Base-by-base conservation (phyloP, 2,888 invertebrate species). In the Lypha dubia region DNA sequence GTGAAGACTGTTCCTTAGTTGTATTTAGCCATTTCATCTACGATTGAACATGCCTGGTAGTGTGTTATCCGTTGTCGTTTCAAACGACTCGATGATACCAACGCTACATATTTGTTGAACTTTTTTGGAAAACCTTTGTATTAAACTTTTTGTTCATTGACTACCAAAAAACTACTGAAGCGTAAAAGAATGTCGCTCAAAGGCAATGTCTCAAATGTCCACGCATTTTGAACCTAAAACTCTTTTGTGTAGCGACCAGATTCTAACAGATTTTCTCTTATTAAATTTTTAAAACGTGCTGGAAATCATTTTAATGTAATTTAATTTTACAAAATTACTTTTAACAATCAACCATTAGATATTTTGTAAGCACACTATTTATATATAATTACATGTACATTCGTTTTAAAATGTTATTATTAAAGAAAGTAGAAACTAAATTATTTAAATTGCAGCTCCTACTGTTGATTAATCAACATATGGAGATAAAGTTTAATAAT, bases 381-480 rank as follows among this genome's bases (percentile, higher is more conserved):
- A 38, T 22, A 65, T 49, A n/a, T 17, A 65, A 65, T 65, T 32
- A 49, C 20, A 20, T 15, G 7, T 8, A 32, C 20, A n/a, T n/a
- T n/a, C n/a, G 13, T 15, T 65, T 13, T 11, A 28, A 46, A 46
- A 24, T 5, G 35, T 11, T 5, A 15, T 62, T 20, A 62, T 62
- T 35, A 60, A 60, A 38, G 1, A 20, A 60, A 38, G 41, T 62
- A 22, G 22, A 62, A 62, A 63, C 32, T 8, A 63, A 32, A 32
- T 32, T 32, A 7, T 20, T 49, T 24, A 20, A 28, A 65, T 20
- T 65, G 7, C 17, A 11, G 3, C 32, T 49, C 13, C 3, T 46
- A 20, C 20, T 65, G 32, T 17, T 49, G 17, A 17, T 32, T 49
- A n/a, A 49, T 49, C 1, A 49, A 1, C 17, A 32, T 2, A 46